A percentile compares a stretch with the other conserved stretches of the same genome.
These are phyloP conservation scores for Scaptomyza flava DNA, from an alignment of 2,888 invertebrate species.

Conservation along the genomic window DNA sequence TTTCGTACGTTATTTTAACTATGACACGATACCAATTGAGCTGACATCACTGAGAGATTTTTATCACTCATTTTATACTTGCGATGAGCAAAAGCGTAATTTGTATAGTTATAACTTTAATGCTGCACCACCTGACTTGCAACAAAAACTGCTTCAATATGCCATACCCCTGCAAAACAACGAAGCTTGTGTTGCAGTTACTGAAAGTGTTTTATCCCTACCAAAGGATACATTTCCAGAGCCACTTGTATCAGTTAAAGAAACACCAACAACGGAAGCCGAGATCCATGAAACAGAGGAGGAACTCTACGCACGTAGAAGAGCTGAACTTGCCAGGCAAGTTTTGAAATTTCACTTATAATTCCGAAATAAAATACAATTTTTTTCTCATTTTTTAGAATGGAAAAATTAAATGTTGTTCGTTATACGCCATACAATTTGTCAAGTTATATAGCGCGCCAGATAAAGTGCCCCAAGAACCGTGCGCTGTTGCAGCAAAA, in stretches of 20 bases:
- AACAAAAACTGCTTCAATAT: slow-evolving; percentile 21
- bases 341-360: not conserved
- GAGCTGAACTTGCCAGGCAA: slow-evolving; percentile 29
- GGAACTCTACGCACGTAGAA: slow-evolving; percentile 21
- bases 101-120: slow-evolving; percentile 37
- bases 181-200: no score
- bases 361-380: fast-evolving
- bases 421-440: slow-evolving; percentile 32
- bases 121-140: slow-evolving; percentile 30
- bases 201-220: no score
- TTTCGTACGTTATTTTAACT: slow-evolving; percentile 39
- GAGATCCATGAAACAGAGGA: not conserved
- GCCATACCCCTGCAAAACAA: slow-evolving; percentile 19
- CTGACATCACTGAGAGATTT: not conserved
- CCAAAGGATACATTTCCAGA: not conserved
- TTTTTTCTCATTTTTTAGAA: slow-evolving; percentile 2
- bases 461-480: slow-evolving; percentile 5
- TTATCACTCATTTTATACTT: slow-evolving; percentile 38
- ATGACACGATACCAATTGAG: slow-evolving; percentile 13
- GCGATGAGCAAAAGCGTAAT: slow-evolving; percentile 8
- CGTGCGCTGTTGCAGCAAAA: slow-evolving; percentile 18
- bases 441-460: slow-evolving; percentile 16
- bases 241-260: not conserved
- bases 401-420: slow-evolving; percentile 19
- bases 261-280: not conserved